phyloP scores from a whole-genome alignment of 1,140 invertebrate species.

The Pygmarrhopalites habei region DNA sequence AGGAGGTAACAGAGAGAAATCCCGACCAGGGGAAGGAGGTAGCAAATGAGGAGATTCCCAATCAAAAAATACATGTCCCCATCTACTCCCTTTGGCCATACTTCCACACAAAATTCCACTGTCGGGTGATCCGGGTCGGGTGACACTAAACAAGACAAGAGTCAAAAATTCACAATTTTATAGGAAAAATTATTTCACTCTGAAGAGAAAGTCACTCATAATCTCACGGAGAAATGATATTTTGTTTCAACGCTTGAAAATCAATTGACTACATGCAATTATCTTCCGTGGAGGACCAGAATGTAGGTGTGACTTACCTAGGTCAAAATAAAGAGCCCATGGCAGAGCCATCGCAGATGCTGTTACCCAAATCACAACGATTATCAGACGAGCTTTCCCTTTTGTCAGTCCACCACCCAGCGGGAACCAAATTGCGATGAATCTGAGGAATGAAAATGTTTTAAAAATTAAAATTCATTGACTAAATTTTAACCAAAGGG shows the following conservation, averaged over 20 bases:
- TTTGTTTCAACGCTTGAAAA: no score
- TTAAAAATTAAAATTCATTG: no score
- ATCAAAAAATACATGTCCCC: constrained; percentile 79
- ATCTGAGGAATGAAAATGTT: constrained; percentile 57
- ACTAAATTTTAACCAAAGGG: no score
- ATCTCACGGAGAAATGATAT: no score
- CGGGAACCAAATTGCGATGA: constrained; percentile 90
- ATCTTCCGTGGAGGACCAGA: no score
- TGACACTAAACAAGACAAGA: no score
- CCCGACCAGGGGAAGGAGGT: constrained; percentile 82
- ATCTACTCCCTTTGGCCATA: constrained; percentile 72
- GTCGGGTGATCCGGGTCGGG: constrained; percentile 44
- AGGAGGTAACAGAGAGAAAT: constrained; percentile 87
- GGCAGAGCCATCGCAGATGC: constrained; percentile 75
- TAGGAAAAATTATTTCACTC: no score
- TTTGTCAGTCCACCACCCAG: constrained; percentile 85
- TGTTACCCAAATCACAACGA: constrained; percentile 83
- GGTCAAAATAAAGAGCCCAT: constrained; percentile 82
- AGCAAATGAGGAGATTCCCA: constrained; percentile 81
- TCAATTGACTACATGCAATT: no score
- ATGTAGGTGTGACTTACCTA: no score
- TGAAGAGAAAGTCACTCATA: no score
- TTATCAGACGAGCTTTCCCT: constrained; percentile 71
- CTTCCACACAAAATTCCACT: constrained; percentile 64
- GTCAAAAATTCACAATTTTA: no score